Conservation (phyloP, 1,140 invertebrate species). For the Caerostris extrusa region DNA sequence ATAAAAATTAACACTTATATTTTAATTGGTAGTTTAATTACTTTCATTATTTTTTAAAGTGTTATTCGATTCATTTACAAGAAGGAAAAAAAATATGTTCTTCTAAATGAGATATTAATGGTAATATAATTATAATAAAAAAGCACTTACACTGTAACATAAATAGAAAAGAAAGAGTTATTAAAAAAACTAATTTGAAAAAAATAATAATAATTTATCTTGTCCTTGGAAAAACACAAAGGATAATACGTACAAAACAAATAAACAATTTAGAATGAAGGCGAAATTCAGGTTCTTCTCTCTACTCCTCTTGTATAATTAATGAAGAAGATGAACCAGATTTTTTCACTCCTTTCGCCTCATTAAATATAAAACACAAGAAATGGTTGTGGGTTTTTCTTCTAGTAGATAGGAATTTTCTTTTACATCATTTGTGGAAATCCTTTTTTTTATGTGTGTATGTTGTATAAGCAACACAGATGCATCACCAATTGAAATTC, state of each 20-base stretch:
- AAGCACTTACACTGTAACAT: background rate
- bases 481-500: background rate
- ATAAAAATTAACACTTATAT: too few species aligned
- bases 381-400: constrained; percentile 20
- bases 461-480: background rate
- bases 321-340: constrained; percentile 29
- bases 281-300: background rate
- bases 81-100: too few species aligned
- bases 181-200: background rate
- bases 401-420: background rate
- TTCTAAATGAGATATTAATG: background rate
- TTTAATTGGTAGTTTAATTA: too few species aligned
- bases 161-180: background rate
- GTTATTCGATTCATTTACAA: too few species aligned
- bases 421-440: background rate
- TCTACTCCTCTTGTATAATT: constrained; percentile 12
- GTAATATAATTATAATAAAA: background rate
- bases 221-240: constrained; percentile 35
- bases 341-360: background rate
- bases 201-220: background rate
- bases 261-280: constrained; percentile 14
- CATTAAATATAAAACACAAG: background rate
- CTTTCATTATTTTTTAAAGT: too few species aligned
- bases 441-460: background rate
- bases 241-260: constrained; percentile 1